Evolutionary conservation across 2,797 vertebrate species (phyloP), one percentile per base, ranked within the genome.

Genomic region (Oreonectes daqikongensis): DNA sequence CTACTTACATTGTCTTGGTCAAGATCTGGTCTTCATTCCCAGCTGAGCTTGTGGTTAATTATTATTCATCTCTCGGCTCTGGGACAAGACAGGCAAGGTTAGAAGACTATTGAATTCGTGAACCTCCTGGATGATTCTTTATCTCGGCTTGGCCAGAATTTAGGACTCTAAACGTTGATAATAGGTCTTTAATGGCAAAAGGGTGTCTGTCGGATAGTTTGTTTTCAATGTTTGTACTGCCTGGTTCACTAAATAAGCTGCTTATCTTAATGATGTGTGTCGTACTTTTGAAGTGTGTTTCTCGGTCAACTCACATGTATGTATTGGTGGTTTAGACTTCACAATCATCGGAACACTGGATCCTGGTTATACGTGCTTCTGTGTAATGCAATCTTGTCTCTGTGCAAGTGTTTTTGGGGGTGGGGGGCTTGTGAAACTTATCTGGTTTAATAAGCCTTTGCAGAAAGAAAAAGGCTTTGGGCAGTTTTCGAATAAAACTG

Each of bases 361-460:
- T 86, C 86, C 88, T 90, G 86, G 89, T 87, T 85, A 84, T 91
- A 84, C 89, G 84, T 90, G 86, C 88, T 89, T 83, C 90, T 87
- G 83, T 90, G 90, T 90, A 92, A 91, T 87, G 88, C 88, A 89
- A 91, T 91, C 90, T 89, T 85, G 85, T 84, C 79, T 81, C 76
- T 80, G 81, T 61, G 72, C 60, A 79, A 69, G 82, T 79, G 77
- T 61, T 75, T 67, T 76, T 78, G 82, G 82, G 81, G 84, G 77
- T 65, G 79, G 85, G 87, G 88, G 85, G 24, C 42, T 87, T 86
- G 85, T 86, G 88, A 86, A 86, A 77, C 81, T n/a, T 69, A 80
- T 83, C 82, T 80, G 64, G 82, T 84, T 75, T 57, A 85, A 79
- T 78, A 82, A 78, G 82, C 78, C 78, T 79, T 40, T 77, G 79